Conservation (phyloP, 2,888 invertebrate species). For the Rotaria magnacalcarata region DNA sequence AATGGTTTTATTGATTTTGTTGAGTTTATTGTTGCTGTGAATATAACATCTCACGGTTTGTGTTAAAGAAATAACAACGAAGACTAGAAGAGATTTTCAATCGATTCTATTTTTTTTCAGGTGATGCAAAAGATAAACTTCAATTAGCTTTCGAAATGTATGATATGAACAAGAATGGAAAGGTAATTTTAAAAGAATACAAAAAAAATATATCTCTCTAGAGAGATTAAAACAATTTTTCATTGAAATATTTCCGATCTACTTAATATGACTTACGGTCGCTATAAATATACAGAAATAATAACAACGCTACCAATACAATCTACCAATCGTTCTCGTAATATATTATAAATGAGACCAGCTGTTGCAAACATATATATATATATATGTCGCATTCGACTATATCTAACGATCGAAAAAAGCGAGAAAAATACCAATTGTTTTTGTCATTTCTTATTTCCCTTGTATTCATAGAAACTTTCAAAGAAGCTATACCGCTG, state of each 20-base stretch:
- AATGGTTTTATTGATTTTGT: constrained; percentile 37
- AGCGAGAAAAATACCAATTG: background rate
- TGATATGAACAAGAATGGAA: constrained; percentile 41
- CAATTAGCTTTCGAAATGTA: constrained; percentile 41
- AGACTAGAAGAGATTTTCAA: no score
- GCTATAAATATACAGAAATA: background rate
- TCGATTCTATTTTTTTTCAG: background rate
- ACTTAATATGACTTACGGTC: background rate
- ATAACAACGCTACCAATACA: background rate
- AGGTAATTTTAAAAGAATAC: background rate
- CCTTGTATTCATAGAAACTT: background rate
- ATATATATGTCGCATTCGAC: background rate
- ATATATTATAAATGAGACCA: background rate
- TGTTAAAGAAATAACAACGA: background rate
- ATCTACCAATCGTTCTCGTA: background rate
- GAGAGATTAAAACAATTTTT: background rate
- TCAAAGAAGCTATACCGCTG: background rate
- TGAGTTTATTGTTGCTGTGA: constrained; percentile 39
- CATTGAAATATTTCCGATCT: background rate
- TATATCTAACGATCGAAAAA: background rate
- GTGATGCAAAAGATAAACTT: constrained; percentile 30
- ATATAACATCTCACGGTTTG: constrained; percentile 36
- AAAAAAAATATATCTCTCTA: background rate
- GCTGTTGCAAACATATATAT: background rate
- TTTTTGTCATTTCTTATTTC: background rate